Evolutionary conservation across 2,888 invertebrate genomes (phyloP).

Genomic region (Mallateleia sp.): DNA sequence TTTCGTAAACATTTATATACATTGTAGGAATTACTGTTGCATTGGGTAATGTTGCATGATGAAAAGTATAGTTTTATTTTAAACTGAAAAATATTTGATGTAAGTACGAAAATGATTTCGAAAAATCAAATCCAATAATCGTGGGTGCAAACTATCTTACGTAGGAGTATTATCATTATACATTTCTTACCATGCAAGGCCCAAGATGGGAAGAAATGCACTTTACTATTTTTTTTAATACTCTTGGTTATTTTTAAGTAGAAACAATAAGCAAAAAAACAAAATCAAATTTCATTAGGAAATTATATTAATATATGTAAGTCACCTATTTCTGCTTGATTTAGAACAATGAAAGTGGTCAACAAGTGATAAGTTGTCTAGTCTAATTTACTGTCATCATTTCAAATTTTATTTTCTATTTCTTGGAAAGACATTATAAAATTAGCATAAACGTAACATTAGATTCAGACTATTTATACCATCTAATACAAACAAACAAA

Average conservation of each 20-base stretch:
- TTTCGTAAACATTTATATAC: too few relatives aligned
- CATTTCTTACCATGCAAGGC: background rate
- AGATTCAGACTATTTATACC: slow-evolving; percentile 41
- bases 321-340: background rate
- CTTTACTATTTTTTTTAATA: background rate
- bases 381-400: background rate
- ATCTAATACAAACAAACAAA: background rate
- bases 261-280: background rate
- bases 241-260: background rate
- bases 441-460: slow-evolving; percentile 39
- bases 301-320: background rate
- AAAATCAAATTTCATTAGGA: background rate
- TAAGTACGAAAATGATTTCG: background rate
- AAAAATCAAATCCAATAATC: slow-evolving; percentile 9
- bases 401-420: slow-evolving; percentile 12
- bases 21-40: too few relatives aligned
- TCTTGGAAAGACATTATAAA: background rate
- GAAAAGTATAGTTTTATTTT: too few relatives aligned
- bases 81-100: background rate
- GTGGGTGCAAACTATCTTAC: slow-evolving; percentile 34
- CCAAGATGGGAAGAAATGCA: slow-evolving; percentile 6
- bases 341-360: slow-evolving; percentile 13
- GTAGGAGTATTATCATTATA: slow-evolving; percentile 7
- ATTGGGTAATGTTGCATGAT: too few relatives aligned
- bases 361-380: slow-evolving; percentile 23